These are phyloP conservation scores for Microctenopoma stevenorrisi DNA, from an alignment of 2,797 vertebrate species.

Conservation along the genomic window DNA sequence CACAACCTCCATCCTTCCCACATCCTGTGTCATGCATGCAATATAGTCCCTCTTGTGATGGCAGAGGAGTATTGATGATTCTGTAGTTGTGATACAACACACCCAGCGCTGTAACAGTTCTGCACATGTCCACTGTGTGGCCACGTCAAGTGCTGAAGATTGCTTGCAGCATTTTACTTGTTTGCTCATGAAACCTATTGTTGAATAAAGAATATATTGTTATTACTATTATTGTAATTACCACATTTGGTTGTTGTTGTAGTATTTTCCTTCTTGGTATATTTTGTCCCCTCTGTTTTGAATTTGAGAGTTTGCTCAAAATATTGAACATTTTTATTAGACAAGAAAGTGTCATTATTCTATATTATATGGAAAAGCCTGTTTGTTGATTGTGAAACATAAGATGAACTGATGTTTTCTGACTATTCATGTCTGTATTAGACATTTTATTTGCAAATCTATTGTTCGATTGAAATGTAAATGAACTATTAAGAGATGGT, in stretches of 20 bases:
- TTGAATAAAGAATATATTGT: conserved; percentile 81
- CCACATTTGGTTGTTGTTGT: conserved; percentile 81
- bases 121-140: conserved; percentile 97
- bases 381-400: conserved; percentile 93
- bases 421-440: conserved; percentile 99
- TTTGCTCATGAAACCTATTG: conserved; percentile 89
- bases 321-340: conserved; percentile 63
- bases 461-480: conserved; percentile 99
- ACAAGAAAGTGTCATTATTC: conserved; percentile 85
- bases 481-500: conserved; percentile 96
- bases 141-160: conserved; percentile 94
- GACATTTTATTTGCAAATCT: conserved; percentile 99
- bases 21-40: conserved; percentile 89
- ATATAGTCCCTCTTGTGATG: conserved; percentile 87
- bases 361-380: conserved; percentile 85
- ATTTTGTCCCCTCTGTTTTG: conserved; percentile 69
- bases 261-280: conserved; percentile 70
- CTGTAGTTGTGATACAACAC: conserved; percentile 99
- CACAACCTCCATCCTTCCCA: conserved; percentile 35
- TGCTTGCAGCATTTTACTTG: conserved; percentile 92
- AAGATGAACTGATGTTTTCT: conserved; percentile 92
- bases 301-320: conserved; percentile 73
- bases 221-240: conserved; percentile 79
- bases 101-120: conserved; percentile 92
- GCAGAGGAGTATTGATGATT: conserved; percentile 92